phyloP scores from a whole-genome alignment of 2,113 vertebrate species.

The Microcebus jonahi region DNA sequence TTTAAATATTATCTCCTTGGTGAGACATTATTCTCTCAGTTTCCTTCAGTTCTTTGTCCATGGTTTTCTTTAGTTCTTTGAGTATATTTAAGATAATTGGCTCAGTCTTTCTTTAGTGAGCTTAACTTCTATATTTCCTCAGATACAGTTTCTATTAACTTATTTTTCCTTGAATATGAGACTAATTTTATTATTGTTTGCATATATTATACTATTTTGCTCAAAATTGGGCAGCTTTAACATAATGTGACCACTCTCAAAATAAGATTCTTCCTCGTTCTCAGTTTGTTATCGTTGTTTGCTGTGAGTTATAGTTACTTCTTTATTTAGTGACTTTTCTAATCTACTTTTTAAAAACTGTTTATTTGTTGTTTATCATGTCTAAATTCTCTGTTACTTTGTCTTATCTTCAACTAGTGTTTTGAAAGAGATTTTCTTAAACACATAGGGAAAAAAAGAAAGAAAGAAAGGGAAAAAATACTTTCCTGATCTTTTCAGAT shows the following conservation, averaged over 20 bases:
- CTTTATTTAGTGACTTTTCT: not conserved
- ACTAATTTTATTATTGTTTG: not conserved
- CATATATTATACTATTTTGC: not conserved
- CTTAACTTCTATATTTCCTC: not conserved
- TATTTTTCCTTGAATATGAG: not conserved
- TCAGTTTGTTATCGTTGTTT: not conserved
- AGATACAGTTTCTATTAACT: not conserved
- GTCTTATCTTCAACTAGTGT: not conserved
- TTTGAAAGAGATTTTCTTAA: not conserved
- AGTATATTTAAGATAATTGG: not conserved
- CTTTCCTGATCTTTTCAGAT: not conserved
- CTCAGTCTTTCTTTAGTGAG: not conserved
- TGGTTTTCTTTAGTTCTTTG: not conserved
- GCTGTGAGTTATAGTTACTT: not conserved
- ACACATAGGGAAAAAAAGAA: not conserved
- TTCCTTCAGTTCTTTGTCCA: not conserved
- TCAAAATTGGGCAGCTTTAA: not conserved
- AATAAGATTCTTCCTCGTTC: not conserved
- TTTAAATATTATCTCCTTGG: not conserved
- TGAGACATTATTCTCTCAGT: not conserved
- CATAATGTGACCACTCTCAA: not conserved
- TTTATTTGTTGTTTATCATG: not conserved
- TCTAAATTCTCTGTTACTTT: not conserved
- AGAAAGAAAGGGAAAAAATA: not conserved
- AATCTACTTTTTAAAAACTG: not conserved